Conservation (phyloP, 2,888 invertebrate genomes). For the Chirona hameri region DNA sequence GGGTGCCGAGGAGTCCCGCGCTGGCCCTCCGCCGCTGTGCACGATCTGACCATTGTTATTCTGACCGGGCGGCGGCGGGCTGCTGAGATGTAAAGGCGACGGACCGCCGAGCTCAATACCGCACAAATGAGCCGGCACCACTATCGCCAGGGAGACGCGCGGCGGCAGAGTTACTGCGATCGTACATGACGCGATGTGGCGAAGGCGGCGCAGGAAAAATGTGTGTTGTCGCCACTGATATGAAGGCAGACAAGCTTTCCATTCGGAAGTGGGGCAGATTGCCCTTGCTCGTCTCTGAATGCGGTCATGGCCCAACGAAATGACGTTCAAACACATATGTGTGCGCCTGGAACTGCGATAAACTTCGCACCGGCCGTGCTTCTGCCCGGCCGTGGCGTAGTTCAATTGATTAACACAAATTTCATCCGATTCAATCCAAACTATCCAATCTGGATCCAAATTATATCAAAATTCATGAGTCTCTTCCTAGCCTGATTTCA, state of each 20-base stretch:
- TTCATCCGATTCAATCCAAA: no score
- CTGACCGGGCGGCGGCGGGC: not conserved
- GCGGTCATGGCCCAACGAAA: no score
- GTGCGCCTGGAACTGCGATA: no score
- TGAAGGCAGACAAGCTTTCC: not conserved
- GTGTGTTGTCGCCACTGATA: not conserved
- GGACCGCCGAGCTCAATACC: not conserved
- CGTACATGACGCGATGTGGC: constrained; percentile 34
- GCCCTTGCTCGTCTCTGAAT: no score
- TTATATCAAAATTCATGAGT: no score
- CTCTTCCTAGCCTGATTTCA: no score
- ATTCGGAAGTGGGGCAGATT: not conserved
- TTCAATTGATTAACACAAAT: no score
- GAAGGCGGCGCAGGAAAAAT: constrained; percentile 6
- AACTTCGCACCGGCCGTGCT: no score
- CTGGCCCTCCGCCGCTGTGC: not conserved
- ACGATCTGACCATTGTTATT: not conserved
- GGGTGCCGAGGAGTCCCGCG: not conserved
- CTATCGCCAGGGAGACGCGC: not conserved
- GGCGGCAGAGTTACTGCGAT: no score
- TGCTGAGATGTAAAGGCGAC: not conserved
- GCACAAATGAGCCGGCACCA: not conserved
- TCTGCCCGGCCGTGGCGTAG: no score
- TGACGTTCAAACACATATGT: no score
- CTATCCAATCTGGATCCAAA: no score